Base-by-base conservation (phyloP, 2,113 vertebrate genomes). In the Globicephala melas region DNA sequence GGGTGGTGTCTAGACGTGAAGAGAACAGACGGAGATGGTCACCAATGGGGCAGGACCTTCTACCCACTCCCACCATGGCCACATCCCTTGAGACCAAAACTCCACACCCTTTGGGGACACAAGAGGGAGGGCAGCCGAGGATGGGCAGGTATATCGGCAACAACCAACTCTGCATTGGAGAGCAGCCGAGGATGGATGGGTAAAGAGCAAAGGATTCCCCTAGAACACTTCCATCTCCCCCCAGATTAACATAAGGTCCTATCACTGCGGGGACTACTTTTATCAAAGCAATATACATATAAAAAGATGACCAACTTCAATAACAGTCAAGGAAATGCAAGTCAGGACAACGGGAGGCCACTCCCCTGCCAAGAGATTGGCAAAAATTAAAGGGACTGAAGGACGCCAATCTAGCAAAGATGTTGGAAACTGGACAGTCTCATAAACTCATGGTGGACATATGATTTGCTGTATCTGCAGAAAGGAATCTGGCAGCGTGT, bases 1-100 rank as follows among this genome's bases (percentile, higher is more conserved):
- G 99, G 80, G 99, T 97, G 28, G 99, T 92, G 93, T 99, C 99
- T 99, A 99, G 63, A 98, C 98, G 92, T 17, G 77, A 97, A 96
- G 70, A 97, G 89, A 90, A 90, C 79, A 91, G 63, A 62, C 74
- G 50, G 82, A 89, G 65, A 77, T 1, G 70, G 94, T 97, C 82
- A 97, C 23, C 31, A 58, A 36, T 0, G 1, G 50, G 13, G 31
- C 13, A 89, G 44, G 55, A 41, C 18, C 33, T 31, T 47, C 77
- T 68, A 68, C 50, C 23, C 58, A 20, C 13, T 26, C 31, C 12
- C 5, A 41, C 21, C 20, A 18, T 17, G 1, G 1, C 31, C 14
- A 8, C 11, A 28, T 11, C n/a, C 15, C 68, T 89, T 4, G 0
- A 80, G n/a, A 70, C 53, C 63, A 25, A 26, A 20, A 36, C 20